These are phyloP conservation scores for Emydoidea blandingii DNA, from an alignment of 2,797 vertebrate genomes.

Conservation along the genomic window DNA sequence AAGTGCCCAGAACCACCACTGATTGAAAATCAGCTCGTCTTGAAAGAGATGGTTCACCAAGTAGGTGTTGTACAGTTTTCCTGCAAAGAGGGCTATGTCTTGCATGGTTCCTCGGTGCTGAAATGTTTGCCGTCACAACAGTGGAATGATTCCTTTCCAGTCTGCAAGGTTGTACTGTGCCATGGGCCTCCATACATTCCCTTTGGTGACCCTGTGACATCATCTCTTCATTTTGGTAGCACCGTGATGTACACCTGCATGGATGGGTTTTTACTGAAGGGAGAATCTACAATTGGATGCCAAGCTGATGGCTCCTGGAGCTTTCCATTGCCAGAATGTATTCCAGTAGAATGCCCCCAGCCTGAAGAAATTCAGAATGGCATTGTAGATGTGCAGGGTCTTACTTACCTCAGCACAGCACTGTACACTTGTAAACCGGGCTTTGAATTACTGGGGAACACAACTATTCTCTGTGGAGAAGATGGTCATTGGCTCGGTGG, in stretches of 20 bases:
- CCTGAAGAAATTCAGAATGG: slow-evolving; percentile 92
- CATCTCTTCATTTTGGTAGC: slow-evolving; percentile 85
- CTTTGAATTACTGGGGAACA: slow-evolving; percentile 90
- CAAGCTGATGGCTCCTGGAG: slow-evolving; percentile 90
- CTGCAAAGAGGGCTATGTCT: slow-evolving; percentile 91
- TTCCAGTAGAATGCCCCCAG: slow-evolving; percentile 94
- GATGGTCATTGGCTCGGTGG: slow-evolving; percentile 94
- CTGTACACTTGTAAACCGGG: slow-evolving; percentile 94
- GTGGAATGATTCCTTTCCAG: slow-evolving; percentile 96
- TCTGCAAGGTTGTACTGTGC: slow-evolving; percentile 91
- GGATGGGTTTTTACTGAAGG: slow-evolving; percentile 91
- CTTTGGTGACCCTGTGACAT: slow-evolving; percentile 85
- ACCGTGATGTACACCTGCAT: slow-evolving; percentile 90
- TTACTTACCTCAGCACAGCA: slow-evolving; percentile 96
- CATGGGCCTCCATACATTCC: slow-evolving; percentile 87
- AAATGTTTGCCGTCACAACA: slow-evolving; percentile 90
- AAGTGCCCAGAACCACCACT: slow-evolving; percentile 93
- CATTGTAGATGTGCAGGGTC: slow-evolving; percentile 95
- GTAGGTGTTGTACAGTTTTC: slow-evolving; percentile 89
- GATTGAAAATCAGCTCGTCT: slow-evolving; percentile 91
- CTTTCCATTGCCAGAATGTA: slow-evolving; percentile 90
- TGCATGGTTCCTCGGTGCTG: slow-evolving; percentile 88
- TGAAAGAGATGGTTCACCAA: slow-evolving; percentile 86
- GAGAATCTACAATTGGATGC: slow-evolving; percentile 84
- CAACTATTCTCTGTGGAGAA: slow-evolving; percentile 93